Evolutionary conservation across 2,888 invertebrate genomes (phyloP).

Genomic region (Quadriops clusia): DNA sequence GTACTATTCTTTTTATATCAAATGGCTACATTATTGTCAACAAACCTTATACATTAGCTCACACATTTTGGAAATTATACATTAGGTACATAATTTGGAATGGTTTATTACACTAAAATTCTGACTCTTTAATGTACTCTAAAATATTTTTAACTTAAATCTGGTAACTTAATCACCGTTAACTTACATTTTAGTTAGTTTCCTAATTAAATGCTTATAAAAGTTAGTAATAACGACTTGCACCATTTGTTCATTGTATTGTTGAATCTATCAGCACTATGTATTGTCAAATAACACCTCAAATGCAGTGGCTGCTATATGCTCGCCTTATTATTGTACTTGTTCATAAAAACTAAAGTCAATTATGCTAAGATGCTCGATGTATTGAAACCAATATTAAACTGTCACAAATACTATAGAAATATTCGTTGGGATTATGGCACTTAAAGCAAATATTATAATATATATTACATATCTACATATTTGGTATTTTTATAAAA

Average conservation of each 20-base stretch:
- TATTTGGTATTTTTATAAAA: conserved; percentile 16
- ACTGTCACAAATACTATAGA: conserved; percentile 23
- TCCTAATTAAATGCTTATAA: conserved; percentile 34
- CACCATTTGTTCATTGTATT: conserved; percentile 40
- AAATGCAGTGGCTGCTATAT: conserved; percentile 27
- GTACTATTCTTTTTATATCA: conserved; percentile 34
- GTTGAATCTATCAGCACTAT: conserved; percentile 33
- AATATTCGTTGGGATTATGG: conserved; percentile 27
- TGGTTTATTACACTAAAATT: conserved; percentile 23
- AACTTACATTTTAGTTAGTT: conserved; percentile 12
- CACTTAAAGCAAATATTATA: conserved; percentile 23
- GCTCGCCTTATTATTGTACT: conserved; percentile 31
- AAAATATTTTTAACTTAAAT: conserved; percentile 20
- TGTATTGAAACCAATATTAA: conserved; percentile 27
- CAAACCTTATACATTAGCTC: conserved; percentile 35
- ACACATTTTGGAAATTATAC: conserved; percentile 35
- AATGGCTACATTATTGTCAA: conserved; percentile 40
- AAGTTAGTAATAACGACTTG: conserved; percentile 31
- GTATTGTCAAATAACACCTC: conserved; percentile 39
- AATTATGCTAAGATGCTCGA: conserved; percentile 25
- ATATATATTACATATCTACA: conserved; percentile 17
- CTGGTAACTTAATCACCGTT: conserved; percentile 34
- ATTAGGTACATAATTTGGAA: conserved; percentile 39
- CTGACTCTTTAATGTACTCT: conserved; percentile 16
- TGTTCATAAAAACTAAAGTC: conserved; percentile 30